Conservation (phyloP, 2,888 invertebrate genomes). For the Sicus ferrugineus region DNA sequence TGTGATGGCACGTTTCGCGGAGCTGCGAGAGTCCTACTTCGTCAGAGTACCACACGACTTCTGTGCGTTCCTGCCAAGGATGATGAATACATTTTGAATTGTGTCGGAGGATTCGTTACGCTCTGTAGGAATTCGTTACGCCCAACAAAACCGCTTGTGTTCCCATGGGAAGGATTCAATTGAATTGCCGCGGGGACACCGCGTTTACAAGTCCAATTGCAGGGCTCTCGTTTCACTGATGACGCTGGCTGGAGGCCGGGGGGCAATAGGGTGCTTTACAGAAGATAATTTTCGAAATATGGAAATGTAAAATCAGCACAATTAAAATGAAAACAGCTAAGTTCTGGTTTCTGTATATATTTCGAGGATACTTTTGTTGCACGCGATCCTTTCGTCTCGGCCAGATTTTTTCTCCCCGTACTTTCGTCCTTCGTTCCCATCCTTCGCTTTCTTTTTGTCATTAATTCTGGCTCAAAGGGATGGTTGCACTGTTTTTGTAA, state of each 20-base stretch:
- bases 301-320: background rate
- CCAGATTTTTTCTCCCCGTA: too few species aligned
- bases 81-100: conserved; percentile 35
- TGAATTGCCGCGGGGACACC: conserved; percentile 14
- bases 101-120: conserved; percentile 57
- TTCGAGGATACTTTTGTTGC: background rate
- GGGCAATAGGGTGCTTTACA: background rate
- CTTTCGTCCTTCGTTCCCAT: too few species aligned
- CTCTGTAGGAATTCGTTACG: conserved; percentile 62
- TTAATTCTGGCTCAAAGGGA: conserved; percentile 11
- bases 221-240: too few species aligned
- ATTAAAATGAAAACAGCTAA: background rate
- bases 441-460: too few species aligned
- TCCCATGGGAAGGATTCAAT: conserved; percentile 37
- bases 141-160: conserved; percentile 35
- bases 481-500: conserved; percentile 27
- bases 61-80: conserved; percentile 8
- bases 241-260: background rate
- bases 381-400: background rate
- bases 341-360: background rate
- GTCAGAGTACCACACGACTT: background rate
- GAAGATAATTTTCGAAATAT: background rate
- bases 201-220: too few species aligned
- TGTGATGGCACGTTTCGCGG: conserved; percentile 11
- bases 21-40: conserved; percentile 7